These are phyloP conservation scores for Tinea trinotella DNA, from an alignment of 2,888 invertebrate genomes.

Conservation along the genomic window DNA sequence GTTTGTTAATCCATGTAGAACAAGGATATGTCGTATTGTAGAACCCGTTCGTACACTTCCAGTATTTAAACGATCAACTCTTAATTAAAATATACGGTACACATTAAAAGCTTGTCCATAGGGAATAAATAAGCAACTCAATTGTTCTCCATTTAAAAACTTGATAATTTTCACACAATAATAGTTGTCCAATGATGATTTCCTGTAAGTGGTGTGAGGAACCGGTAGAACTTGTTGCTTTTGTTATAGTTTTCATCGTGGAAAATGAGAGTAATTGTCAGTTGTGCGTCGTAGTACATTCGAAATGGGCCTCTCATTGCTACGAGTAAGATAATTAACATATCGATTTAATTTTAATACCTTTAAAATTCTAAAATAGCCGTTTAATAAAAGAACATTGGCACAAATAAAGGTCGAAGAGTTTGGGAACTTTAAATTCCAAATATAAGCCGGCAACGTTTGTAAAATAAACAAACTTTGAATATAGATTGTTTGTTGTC, in stretches of 20 bases:
- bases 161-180: conserved; percentile 17
- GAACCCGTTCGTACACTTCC: neutral
- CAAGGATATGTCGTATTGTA: neutral
- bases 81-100: neutral
- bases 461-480: conserved; percentile 11
- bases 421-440: neutral
- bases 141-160: conserved; percentile 15
- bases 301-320: conserved; percentile 45
- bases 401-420: neutral
- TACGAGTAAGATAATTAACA: conserved; percentile 39
- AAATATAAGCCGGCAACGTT: neutral
- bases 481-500: conserved; percentile 10
- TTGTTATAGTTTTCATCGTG: conserved; percentile 17
- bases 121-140: conserved; percentile 11
- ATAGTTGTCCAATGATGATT: conserved; percentile 17
- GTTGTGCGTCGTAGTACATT: neutral
- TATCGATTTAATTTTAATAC: neutral
- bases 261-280: conserved; percentile 10
- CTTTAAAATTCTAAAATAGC: neutral
- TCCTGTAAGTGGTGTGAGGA: conserved; percentile 18
- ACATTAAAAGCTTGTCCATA: conserved; percentile 2
- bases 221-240: conserved; percentile 5
- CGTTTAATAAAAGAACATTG: neutral
- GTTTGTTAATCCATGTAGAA: too few relatives aligned
- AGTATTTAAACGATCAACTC: neutral